These are phyloP conservation scores for Apis dorsata DNA, from an alignment of 1,140 invertebrate species.

Conservation along the genomic window DNA sequence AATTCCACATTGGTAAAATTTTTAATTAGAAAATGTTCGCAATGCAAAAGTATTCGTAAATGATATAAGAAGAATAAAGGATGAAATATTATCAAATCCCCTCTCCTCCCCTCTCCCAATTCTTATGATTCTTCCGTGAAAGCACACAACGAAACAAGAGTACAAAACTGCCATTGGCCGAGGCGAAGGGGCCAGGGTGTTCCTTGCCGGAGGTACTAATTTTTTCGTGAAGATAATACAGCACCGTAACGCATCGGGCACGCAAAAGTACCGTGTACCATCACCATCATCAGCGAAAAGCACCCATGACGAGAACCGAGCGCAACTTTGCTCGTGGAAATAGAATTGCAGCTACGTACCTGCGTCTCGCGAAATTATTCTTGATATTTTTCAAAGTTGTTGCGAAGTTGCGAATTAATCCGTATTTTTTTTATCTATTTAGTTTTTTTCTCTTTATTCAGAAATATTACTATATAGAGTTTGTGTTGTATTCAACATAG, in stretches of 20 bases:
- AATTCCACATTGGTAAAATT: neutral
- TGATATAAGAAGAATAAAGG: neutral
- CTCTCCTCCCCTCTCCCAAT: no score
- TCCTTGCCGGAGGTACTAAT: slow-evolving; percentile 63
- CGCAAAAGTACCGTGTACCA: slow-evolving; percentile 61
- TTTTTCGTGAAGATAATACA: slow-evolving; percentile 67
- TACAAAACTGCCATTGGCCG: slow-evolving; percentile 56
- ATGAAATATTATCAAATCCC: neutral
- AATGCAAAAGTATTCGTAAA: neutral
- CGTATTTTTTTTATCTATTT: neutral
- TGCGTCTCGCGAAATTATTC: neutral
- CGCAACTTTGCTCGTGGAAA: slow-evolving; percentile 24
- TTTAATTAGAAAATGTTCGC: neutral
- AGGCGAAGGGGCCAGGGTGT: slow-evolving; percentile 19
- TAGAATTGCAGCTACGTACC: slow-evolving; percentile 7
- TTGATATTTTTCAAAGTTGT: neutral
- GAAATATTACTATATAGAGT: no score
- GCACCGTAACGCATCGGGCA: slow-evolving; percentile 61
- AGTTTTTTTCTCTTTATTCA: neutral
- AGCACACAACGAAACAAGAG: slow-evolving; percentile 57
- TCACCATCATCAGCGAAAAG: slow-evolving; percentile 50
- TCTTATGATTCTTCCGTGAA: slow-evolving; percentile 38
- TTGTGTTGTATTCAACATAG: no score
- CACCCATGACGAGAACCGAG: slow-evolving; percentile 22
- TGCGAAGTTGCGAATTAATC: neutral